Evolutionary conservation across 2,888 invertebrate species (phyloP).

Genomic region (Trilocha varians): DNA sequence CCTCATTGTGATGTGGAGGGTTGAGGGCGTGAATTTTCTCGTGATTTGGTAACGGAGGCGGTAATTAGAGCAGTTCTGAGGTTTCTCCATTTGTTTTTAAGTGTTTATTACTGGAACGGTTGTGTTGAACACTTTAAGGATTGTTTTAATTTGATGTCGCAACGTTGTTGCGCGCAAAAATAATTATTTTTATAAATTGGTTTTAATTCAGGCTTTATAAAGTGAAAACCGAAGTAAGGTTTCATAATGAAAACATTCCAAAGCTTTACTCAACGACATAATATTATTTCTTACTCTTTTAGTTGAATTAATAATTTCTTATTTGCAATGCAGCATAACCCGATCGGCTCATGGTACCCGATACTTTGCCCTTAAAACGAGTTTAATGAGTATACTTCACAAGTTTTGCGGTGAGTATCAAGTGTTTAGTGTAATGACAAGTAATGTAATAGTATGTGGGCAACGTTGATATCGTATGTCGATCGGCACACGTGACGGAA

Average conservation of each 20-base stretch:
- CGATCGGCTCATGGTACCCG: too few species aligned
- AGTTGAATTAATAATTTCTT: too few species aligned
- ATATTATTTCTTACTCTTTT: too few species aligned
- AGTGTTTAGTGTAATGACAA: constrained; percentile 22
- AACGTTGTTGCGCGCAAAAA: neutral
- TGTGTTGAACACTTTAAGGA: constrained; percentile 39
- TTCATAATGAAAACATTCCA: too few species aligned
- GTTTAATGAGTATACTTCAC: too few species aligned
- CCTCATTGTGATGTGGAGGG: constrained; percentile 59
- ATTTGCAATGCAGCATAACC: too few species aligned
- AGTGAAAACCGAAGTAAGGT: too few species aligned
- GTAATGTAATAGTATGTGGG: constrained; percentile 37
- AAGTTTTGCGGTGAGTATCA: constrained; percentile 8
- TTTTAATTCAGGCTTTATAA: neutral
- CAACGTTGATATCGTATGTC: constrained; percentile 33
- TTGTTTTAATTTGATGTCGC: constrained; percentile 33
- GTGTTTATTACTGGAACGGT: constrained; percentile 50
- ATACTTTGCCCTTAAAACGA: too few species aligned
- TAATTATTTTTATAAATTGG: neutral
- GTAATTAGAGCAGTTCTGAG: constrained; percentile 67
- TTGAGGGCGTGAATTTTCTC: constrained; percentile 65
- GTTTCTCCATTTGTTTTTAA: constrained; percentile 63
- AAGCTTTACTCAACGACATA: too few species aligned
- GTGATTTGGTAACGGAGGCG: constrained; percentile 65
- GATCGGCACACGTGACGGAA: constrained; percentile 58